Conservation (phyloP, 2,888 invertebrate species). For the Drepana falcataria region DNA sequence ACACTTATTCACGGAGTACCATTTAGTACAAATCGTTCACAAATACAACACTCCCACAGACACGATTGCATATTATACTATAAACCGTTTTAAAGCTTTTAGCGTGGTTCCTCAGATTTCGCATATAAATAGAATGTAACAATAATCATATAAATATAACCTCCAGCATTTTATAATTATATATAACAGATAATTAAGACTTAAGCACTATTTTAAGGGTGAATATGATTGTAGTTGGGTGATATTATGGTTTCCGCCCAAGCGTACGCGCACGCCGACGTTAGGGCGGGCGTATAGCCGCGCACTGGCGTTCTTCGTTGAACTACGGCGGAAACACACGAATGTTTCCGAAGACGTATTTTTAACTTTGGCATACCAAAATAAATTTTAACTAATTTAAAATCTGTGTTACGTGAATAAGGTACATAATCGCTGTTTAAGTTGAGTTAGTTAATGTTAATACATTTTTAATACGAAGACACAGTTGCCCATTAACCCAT, state of each 20-base stretch:
- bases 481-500: constrained; percentile 66
- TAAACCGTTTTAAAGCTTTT: constrained; percentile 26
- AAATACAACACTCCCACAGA: constrained; percentile 3
- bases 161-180: background rate
- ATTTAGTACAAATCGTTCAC: constrained; percentile 5
- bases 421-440: constrained; percentile 16
- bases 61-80: constrained; percentile 11
- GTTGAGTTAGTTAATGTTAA: constrained; percentile 11
- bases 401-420: constrained; percentile 21
- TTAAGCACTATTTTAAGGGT: background rate
- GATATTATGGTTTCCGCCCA: constrained; percentile 45
- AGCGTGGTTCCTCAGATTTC: constrained; percentile 7
- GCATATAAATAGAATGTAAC: constrained; percentile 6
- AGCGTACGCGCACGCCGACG: constrained; percentile 47
- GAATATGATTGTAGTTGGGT: constrained; percentile 14
- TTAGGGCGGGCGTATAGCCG: constrained; percentile 63
- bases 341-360: constrained; percentile 61
- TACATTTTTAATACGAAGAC: constrained; percentile 53
- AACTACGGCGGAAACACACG: constrained; percentile 47
- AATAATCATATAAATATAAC: constrained; percentile 2
- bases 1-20: constrained; percentile 6
- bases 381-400: constrained; percentile 17
- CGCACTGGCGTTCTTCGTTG: constrained; percentile 41
- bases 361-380: constrained; percentile 57
- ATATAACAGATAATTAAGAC: background rate